phyloP scores from a whole-genome alignment of 2,113 vertebrate genomes.

The Brachypodius melanocephalos region DNA sequence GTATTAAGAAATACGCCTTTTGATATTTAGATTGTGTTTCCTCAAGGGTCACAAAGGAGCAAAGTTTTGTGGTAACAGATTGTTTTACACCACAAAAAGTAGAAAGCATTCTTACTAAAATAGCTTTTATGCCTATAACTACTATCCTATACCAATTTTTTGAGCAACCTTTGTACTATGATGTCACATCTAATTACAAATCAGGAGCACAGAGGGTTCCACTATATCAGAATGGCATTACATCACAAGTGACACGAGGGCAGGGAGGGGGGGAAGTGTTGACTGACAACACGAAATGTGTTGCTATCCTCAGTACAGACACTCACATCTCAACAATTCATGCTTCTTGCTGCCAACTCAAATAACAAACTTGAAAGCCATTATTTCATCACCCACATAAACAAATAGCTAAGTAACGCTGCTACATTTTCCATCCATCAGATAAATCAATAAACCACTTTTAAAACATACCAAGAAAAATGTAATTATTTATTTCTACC shows the following conservation, averaged over 20 bases:
- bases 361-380: neutral
- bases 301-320: slow-evolving; percentile 24
- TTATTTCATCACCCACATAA: neutral
- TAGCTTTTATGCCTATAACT: neutral
- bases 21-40: neutral
- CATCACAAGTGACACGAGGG: neutral
- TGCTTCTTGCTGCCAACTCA: slow-evolving; percentile 21
- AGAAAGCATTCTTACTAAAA: neutral
- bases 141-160: neutral
- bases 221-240: slow-evolving; percentile 1
- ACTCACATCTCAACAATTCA: neutral
- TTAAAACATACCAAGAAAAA: slow-evolving; percentile 19
- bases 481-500: slow-evolving; percentile 42
- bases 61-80: neutral
- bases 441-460: neutral
- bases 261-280: neutral
- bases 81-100: neutral
- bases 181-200: neutral
- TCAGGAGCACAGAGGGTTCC: neutral
- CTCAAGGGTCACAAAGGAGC: neutral
- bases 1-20: neutral
- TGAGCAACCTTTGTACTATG: neutral
- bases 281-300: slow-evolving; percentile 12
- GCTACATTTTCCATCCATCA: neutral
- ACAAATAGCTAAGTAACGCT: neutral